Evolutionary conservation across 2,797 vertebrate species (phyloP).

Genomic region (Bradypodion pumilum): DNA sequence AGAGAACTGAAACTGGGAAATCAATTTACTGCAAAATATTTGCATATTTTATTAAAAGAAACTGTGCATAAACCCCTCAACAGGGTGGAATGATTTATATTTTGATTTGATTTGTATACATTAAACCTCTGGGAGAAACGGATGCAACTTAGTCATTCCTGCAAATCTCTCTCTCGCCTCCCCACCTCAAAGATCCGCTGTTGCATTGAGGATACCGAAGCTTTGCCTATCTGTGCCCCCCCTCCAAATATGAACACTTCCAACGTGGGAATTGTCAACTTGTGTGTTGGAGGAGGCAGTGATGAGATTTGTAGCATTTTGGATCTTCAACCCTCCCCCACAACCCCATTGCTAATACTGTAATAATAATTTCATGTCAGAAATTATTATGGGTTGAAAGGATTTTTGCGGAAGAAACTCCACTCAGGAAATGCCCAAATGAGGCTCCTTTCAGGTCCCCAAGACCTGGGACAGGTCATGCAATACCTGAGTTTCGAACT

Average conservation of each 20-base stretch:
- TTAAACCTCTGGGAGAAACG: slow-evolving; percentile 70
- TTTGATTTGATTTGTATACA: slow-evolving; percentile 80
- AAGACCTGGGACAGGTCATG: no score
- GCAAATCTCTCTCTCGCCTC: slow-evolving; percentile 31
- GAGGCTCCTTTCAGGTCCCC: no score
- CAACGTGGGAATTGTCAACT: slow-evolving; percentile 30
- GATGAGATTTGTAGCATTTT: slow-evolving; percentile 18
- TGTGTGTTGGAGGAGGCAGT: slow-evolving; percentile 13
- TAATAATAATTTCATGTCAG: no score
- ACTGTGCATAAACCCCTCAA: slow-evolving; percentile 76
- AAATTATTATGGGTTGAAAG: no score
- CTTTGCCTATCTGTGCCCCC: slow-evolving; percentile 3
- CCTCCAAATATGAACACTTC: slow-evolving; percentile 11
- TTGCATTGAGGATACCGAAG: slow-evolving; percentile 42
- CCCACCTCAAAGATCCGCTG: slow-evolving; percentile 47
- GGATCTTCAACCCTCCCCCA: slow-evolving; percentile 14
- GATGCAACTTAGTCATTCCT: slow-evolving; percentile 65
- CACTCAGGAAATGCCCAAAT: no score
- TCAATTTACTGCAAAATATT: slow-evolving; percentile 85
- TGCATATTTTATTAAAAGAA: slow-evolving; percentile 88
- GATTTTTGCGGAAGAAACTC: no score
- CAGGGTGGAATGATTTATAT: slow-evolving; percentile 76
- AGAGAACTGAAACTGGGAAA: slow-evolving; percentile 83
- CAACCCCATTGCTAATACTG: no score
- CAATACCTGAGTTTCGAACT: no score